These are phyloP conservation scores for Drosophila neotestacea DNA, from an alignment of 2,888 invertebrate genomes.

Conservation along the genomic window DNA sequence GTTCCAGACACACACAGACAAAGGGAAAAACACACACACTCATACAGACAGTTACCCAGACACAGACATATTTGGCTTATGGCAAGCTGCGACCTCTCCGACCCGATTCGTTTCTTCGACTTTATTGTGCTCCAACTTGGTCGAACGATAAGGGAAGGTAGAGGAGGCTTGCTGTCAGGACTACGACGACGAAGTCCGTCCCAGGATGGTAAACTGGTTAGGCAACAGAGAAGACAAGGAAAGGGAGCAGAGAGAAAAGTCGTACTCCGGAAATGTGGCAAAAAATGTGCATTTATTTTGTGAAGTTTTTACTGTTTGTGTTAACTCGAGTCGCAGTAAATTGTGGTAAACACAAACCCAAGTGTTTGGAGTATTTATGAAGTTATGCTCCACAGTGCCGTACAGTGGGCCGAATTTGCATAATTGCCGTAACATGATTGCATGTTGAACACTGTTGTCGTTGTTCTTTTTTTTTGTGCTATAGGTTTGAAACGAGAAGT, in stretches of 20 bases:
- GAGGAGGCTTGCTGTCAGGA: slow-evolving; percentile 34
- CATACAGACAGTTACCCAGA: slow-evolving; percentile 37
- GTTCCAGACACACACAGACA: slow-evolving; percentile 28
- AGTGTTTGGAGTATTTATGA: slow-evolving; percentile 75
- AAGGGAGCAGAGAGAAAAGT: not conserved
- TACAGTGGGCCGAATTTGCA: slow-evolving; percentile 76
- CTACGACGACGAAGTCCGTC: slow-evolving; percentile 27
- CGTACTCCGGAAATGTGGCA: slow-evolving; percentile 70
- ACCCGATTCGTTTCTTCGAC: slow-evolving; percentile 60
- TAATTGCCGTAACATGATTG: slow-evolving; percentile 72
- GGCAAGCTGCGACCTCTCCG: slow-evolving; percentile 71
- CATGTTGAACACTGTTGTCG: slow-evolving; percentile 27
- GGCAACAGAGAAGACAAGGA: not conserved
- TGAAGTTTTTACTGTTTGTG: slow-evolving; percentile 57
- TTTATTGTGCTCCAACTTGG: slow-evolving; percentile 63
- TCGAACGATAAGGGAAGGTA: not conserved
- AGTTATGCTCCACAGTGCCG: slow-evolving; percentile 73
- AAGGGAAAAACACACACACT: slow-evolving; percentile 25
- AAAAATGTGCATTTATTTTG: slow-evolving; percentile 78
- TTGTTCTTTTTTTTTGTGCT: slow-evolving; percentile 1
- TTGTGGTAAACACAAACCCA: slow-evolving; percentile 78
- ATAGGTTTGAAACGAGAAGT: not conserved
- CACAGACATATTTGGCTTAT: slow-evolving; percentile 77
- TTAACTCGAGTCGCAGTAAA: slow-evolving; percentile 77
- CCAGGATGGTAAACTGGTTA: slow-evolving; percentile 39